Percentiles rank a stretch among this genome's conserved stretches.
These are phyloP conservation scores for Platycheirus rosarum DNA, from an alignment of 2,888 invertebrate genomes.

Conservation along the genomic window DNA sequence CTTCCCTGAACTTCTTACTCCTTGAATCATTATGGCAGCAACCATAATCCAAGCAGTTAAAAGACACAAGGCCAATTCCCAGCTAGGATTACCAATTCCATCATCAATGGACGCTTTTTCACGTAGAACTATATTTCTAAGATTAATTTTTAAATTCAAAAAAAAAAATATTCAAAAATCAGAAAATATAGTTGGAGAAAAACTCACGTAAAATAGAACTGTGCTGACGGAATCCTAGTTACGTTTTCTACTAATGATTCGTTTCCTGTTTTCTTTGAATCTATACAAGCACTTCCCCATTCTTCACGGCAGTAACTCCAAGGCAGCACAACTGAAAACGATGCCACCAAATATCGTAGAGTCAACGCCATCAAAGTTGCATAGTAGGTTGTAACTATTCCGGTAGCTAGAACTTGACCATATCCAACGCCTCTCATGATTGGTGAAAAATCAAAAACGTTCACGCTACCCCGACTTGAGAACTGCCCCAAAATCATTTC, in stretches of 20 bases:
- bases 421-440: conserved; percentile 87
- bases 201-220: conserved; percentile 82
- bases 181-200: neutral
- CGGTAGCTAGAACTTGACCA: conserved; percentile 84
- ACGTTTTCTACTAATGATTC: conserved; percentile 33
- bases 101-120: conserved; percentile 83
- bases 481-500: conserved; percentile 90
- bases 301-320: conserved; percentile 47
- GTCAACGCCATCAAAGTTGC: conserved; percentile 87
- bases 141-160: conserved; percentile 29
- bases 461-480: conserved; percentile 87
- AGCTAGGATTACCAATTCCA: conserved; percentile 84
- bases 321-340: conserved; percentile 83
- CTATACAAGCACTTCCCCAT: conserved; percentile 37
- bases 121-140: conserved; percentile 83
- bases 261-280: conserved; percentile 50
- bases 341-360: conserved; percentile 86
- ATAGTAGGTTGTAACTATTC: conserved; percentile 86
- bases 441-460: conserved; percentile 86
- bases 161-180: neutral
- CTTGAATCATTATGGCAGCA: conserved; percentile 83
- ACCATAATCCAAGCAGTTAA: conserved; percentile 84
- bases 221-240: conserved; percentile 80
- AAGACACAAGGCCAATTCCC: conserved; percentile 84
- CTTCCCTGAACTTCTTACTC: conserved; percentile 85